Evolutionary conservation across 2,888 invertebrate species (phyloP).

Genomic region (Hecatera dysodea): DNA sequence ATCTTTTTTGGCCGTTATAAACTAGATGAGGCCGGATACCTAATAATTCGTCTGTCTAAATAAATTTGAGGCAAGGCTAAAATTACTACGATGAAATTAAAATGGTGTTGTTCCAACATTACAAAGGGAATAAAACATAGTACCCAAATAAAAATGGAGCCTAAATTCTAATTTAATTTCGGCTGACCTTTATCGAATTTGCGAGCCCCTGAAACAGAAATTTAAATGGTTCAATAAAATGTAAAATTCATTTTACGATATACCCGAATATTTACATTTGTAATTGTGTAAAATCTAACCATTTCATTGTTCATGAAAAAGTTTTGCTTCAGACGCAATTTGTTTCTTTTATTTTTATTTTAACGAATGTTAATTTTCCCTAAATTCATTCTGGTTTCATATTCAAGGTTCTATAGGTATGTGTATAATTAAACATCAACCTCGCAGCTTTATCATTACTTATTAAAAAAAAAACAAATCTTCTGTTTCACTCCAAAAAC

Average conservation of each 20-base stretch:
- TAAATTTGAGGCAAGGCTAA: background rate
- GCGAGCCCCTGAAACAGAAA: slow-evolving; percentile 33
- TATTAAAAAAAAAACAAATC: background rate
- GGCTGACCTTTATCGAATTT: slow-evolving; percentile 59
- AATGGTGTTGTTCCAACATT: slow-evolving; percentile 14
- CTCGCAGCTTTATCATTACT: no score
- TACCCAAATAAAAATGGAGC: slow-evolving; percentile 30
- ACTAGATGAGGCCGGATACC: no score
- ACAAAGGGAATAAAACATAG: slow-evolving; percentile 14
- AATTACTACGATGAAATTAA: slow-evolving; percentile 13
- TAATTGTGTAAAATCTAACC: slow-evolving; percentile 31
- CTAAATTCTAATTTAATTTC: slow-evolving; percentile 54
- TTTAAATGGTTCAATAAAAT: slow-evolving; percentile 59
- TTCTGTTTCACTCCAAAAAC: background rate
- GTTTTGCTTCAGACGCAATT: background rate
- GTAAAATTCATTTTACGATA: slow-evolving; percentile 58
- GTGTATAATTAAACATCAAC: no score
- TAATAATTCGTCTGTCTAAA: background rate
- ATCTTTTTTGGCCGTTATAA: no score
- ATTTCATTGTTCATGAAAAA: slow-evolving; percentile 20
- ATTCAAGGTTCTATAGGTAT: background rate
- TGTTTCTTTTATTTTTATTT: slow-evolving; percentile 23
- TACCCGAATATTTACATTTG: slow-evolving; percentile 48
- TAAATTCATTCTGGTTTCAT: background rate
- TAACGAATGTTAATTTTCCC: background rate